Evolutionary conservation across 2,888 invertebrate species (phyloP).

Genomic region (Drosophila antonietae): DNA sequence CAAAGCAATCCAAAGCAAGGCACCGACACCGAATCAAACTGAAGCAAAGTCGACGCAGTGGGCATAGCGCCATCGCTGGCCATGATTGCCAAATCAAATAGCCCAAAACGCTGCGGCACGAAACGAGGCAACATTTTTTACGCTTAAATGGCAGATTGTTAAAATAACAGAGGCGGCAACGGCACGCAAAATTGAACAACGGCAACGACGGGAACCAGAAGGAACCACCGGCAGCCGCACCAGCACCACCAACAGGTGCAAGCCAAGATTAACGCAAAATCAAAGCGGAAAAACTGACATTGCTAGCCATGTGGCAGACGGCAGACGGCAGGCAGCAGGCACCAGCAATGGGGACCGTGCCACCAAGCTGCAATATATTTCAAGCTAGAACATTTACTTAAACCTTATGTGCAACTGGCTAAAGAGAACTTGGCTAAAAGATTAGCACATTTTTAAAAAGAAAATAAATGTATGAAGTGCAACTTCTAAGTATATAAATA

Average conservation of each 20-base stretch:
- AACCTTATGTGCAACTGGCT: slow-evolving; percentile 32
- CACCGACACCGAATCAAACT: slow-evolving; percentile 37
- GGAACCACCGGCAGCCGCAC: slow-evolving; percentile 32
- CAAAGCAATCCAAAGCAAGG: slow-evolving; percentile 37
- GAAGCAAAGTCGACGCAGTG: slow-evolving; percentile 50
- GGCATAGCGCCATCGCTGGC: slow-evolving; percentile 64
- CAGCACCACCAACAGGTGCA: slow-evolving; percentile 66
- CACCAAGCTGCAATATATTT: slow-evolving; percentile 36
- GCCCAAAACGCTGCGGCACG: slow-evolving; percentile 78
- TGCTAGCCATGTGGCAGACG: slow-evolving; percentile 49
- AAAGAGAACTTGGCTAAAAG: too few species aligned
- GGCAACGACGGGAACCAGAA: slow-evolving; percentile 64
- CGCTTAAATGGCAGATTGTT: slow-evolving; percentile 81
- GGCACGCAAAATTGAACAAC: slow-evolving; percentile 80
- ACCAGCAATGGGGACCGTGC: slow-evolving; percentile 4
- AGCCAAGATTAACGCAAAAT: slow-evolving; percentile 77
- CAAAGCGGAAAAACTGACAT: slow-evolving; percentile 73
- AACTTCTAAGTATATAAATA: too few species aligned
- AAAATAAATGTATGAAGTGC: too few species aligned
- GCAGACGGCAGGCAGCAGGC: slow-evolving; percentile 10
- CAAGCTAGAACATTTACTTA: slow-evolving; percentile 60
- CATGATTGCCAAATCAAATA: slow-evolving; percentile 80
- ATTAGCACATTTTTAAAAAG: too few species aligned
- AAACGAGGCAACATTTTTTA: slow-evolving; percentile 81
- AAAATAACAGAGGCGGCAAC: slow-evolving; percentile 80